Base-by-base conservation (phyloP, 2,797 vertebrate species). In the Cygnus olor region DNA sequence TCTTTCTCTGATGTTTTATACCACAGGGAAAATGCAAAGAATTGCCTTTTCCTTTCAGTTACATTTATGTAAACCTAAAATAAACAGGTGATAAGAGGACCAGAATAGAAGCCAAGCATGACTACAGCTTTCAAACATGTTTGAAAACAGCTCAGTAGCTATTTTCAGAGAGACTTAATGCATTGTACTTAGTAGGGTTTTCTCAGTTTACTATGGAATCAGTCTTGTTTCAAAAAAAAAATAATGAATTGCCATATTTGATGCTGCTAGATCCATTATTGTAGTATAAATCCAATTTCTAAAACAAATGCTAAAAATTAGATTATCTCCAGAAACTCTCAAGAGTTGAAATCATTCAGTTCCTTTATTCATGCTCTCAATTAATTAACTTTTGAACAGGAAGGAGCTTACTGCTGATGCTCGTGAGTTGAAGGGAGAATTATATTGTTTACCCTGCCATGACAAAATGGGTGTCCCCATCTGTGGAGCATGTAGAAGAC, bases 401-500 rank as follows among this genome's bases (percentile, higher is more conserved):
- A 99, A 99, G 96, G 99, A 99, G 94, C 98, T 99, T 96, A 99
- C 99, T 6, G 98, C 99, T 38, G 99, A 99, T 60, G 99, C 99
- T 92, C 98, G 99, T 89, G 99, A 99, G 97, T 97, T 99, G 90
- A 99, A 99, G 95, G 99, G 99, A 32, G 99, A 99, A 84, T 98
- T 99, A 27, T 99, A 99, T 94, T 99, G 99, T 96, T 97, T 99
- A 83, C 99, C 99, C 4, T 99, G 99, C 97, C 99, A 99, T 14
- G 99, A 99, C 96, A 99, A 99, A 97, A 99, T 99, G 99, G 99
- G 99, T 0, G 99, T 99, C 30, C 99, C 99, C 32, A 99, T 99
- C 97, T 99, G 99, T 19, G 99, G 99, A 1, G 99, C 99, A n/a
- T 99, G 99, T 84, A 98, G 99, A 88, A 98, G 99, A 95, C 99